Percentiles rank a stretch among this genome's conserved stretches.
Evolutionary conservation across 1,140 invertebrate genomes (phyloP).

Genomic region (Orchesella cincta): DNA sequence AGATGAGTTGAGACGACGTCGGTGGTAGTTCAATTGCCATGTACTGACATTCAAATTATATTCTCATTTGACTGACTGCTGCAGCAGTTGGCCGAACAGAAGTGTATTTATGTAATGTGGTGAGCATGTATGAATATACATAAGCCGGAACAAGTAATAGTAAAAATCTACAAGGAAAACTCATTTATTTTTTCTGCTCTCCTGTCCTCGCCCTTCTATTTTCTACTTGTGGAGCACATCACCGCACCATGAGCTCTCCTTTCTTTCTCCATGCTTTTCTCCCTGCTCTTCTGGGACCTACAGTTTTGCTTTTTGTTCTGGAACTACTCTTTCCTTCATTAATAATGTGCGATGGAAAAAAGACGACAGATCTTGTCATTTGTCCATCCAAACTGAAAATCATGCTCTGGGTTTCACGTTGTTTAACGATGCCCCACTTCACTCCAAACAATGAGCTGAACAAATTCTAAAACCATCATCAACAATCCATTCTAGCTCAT

Average conservation of each 20-base stretch:
- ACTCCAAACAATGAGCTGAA: too few species aligned
- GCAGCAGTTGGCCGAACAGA: too few species aligned
- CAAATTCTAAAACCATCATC: too few species aligned
- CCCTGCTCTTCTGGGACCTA: background rate
- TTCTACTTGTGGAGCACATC: background rate
- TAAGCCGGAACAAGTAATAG: conserved; percentile 11
- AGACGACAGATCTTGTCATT: background rate
- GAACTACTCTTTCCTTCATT: background rate
- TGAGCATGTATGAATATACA: conserved; percentile 20
- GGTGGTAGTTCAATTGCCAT: background rate
- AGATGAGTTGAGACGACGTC: background rate
- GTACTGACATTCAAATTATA: background rate
- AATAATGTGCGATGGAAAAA: conserved; percentile 9
- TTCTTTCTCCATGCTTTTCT: background rate
- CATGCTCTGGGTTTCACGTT: background rate
- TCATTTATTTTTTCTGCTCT: conserved; percentile 17
- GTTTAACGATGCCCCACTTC: background rate
- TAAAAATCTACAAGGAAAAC: conserved; percentile 24
- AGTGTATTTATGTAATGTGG: too few species aligned
- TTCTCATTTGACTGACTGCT: too few species aligned
- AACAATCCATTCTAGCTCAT: too few species aligned
- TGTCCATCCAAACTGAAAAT: conserved; percentile 1
- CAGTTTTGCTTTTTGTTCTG: conserved; percentile 11
- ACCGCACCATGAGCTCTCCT: background rate
- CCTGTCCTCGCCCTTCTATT: conserved; percentile 3